Evolutionary conservation across 2,797 vertebrate genomes (phyloP), one percentile per base, ranked within the genome.

Genomic region (Chrysocyon brachyurus): DNA sequence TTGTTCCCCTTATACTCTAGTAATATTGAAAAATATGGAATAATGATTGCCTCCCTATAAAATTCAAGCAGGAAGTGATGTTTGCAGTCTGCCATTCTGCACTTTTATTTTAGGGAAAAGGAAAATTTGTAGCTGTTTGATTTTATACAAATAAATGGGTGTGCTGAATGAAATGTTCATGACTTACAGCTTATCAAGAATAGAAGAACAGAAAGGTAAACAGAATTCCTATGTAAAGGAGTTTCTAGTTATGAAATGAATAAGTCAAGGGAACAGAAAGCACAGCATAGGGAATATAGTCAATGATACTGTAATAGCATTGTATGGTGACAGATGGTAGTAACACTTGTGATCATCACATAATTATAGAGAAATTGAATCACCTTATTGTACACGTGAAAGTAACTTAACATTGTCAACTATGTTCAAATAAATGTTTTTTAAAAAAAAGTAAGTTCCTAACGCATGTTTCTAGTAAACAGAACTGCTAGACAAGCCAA

Each of bases 161-260:
- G 95, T 92, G 31, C 64, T 90, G 54, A 94, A 40, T 94, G 63
- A 88, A 83, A 81, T 95, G 52, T 79, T 79, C 9, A 36, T 84
- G 56, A 94, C n/a, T 40, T 92, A 0, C 61, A 66, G 40, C 22
- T n/a, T 86, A 64, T 63, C 87, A 81, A 84, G 73, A 94, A 49
- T 83, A 52, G 21, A 89, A 54, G 26, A n/a, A 57, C 10, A 68
- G 31, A 82, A 83, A 68, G 2, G 78, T 61, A 86, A 72, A 90
- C 12, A 57, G 64, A 72, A 66, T 61, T 75, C 56, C n/a, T 52
- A 19, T 57, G 19, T 87, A 63, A 92, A 92, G 68, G 83, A 95
- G 21, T 86, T 92, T 52, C 59, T 33, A 31, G 28, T 54, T 12
- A 3, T 75, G 9, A 56, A n/a, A 77, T 77, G 46, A 22, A 36